Base-by-base conservation (phyloP, 1,140 invertebrate species). In the Branchinecta lindahli region DNA sequence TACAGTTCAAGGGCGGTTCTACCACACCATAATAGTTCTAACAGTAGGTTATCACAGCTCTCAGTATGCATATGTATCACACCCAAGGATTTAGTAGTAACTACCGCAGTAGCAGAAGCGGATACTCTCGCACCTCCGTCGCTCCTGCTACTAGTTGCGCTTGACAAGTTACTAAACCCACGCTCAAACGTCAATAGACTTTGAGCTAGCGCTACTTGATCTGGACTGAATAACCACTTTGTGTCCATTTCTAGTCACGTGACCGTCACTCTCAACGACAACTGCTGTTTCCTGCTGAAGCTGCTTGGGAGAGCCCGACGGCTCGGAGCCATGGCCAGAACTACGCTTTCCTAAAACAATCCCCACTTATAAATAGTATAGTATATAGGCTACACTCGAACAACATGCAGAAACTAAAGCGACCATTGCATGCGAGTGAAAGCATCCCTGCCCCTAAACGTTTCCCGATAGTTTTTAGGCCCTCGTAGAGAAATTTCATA, bases 151-250 rank as follows among this genome's bases (percentile, higher is more conserved):
- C 66, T 70, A 73, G 45, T 66, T 68, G n/a, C 70, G 52, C 45
- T 70, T 70, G 66, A 66, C 52, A 69, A 68, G 61, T 68, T 70
- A 61, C 52, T 33, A 33, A 33, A 61, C 80, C 83, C 81, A 78
- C 78, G 81, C 82, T 89, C 87, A 91, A 81, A 90, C 88, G 80
- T 91, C 88, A 75, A 88, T 88, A 72, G 86, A 86, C 74, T 85
- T 83, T 75, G 88, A 90, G 74, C 87, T 88, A 74, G 88, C 84
- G 77, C 88, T 90, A 77, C 88, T 91, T 9, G 70, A 71, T 75
- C 88, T 85, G 77, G 87, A 89, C 80, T 90, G 89, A 77, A 93
- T 88, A 77, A 93, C 90, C 76, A 93, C 90, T 78, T 88, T 88
- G 81, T 91, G 89, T 69, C 89, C 90, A 79, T 90, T 89, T 80